These are phyloP conservation scores for Ooceraea biroi DNA, from an alignment of 1,140 invertebrate genomes.

Conservation along the genomic window DNA sequence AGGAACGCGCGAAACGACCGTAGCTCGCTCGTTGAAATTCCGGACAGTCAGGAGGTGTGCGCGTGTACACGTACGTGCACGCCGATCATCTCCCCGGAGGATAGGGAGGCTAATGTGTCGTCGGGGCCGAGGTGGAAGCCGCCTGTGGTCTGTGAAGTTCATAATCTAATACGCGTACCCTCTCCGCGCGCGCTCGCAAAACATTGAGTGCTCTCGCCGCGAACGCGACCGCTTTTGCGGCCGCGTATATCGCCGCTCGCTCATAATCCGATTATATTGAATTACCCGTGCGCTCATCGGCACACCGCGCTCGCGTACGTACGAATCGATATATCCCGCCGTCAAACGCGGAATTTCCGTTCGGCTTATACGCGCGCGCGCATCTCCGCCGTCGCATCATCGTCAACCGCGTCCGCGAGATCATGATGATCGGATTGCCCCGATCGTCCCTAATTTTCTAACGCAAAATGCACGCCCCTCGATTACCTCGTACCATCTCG, in stretches of 20 bases:
- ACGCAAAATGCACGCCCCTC: neutral
- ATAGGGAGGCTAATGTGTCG: conserved; percentile 80
- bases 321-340: conserved; percentile 72
- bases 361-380: conserved; percentile 32
- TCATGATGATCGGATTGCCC: conserved; percentile 23
- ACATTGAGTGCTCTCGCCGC: conserved; percentile 84
- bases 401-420: conserved; percentile 14
- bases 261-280: conserved; percentile 85
- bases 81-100: conserved; percentile 73
- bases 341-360: conserved; percentile 59
- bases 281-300: conserved; percentile 80
- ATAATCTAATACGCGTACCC: conserved; percentile 84
- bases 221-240: conserved; percentile 81
- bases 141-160: conserved; percentile 83
- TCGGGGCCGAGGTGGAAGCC: conserved; percentile 74
- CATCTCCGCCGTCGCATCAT: neutral
- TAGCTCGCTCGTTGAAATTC: conserved; percentile 70
- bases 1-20: conserved; percentile 35
- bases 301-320: conserved; percentile 48
- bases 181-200: conserved; percentile 74
- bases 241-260: conserved; percentile 78
- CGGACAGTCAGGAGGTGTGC: conserved; percentile 67
- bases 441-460: neutral
- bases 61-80: conserved; percentile 30
- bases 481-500: conserved; percentile 43